Conservation (phyloP, 2,888 invertebrate species). For the Habroteleia sp. region DNA sequence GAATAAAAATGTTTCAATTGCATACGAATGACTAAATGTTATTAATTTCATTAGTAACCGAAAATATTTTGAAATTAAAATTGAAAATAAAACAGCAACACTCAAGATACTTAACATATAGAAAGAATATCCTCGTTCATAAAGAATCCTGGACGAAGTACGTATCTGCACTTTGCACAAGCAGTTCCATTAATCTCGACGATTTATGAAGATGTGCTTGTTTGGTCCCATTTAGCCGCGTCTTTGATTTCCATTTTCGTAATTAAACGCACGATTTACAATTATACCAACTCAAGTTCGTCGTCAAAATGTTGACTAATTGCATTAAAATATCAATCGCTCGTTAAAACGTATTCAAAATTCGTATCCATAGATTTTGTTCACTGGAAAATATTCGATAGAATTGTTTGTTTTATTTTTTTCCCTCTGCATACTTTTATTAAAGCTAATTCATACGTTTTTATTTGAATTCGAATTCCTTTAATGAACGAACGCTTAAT, state of each 20-base stretch:
- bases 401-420: neutral
- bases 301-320: slow-evolving; percentile 3
- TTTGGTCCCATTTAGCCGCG: slow-evolving; percentile 5
- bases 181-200: slow-evolving; percentile 28
- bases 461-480: too few relatives aligned
- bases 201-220: slow-evolving; percentile 34
- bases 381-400: neutral
- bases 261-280: slow-evolving; percentile 19
- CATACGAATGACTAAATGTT: too few relatives aligned
- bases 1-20: too few relatives aligned
- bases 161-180: slow-evolving; percentile 33
- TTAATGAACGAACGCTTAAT: too few relatives aligned
- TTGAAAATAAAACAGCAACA: slow-evolving; percentile 15
- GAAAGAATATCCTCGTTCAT: slow-evolving; percentile 18
- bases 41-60: slow-evolving; percentile 19
- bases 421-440: slow-evolving; percentile 3
- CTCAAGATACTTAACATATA: slow-evolving; percentile 33
- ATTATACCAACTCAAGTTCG: neutral
- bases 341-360: slow-evolving; percentile 3
- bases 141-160: slow-evolving; percentile 23
- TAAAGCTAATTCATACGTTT: too few relatives aligned
- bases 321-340: slow-evolving; percentile 7
- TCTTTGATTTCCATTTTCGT: slow-evolving; percentile 6
- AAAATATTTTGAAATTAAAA: slow-evolving; percentile 15
- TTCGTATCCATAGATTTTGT: neutral